Percentiles rank a stretch among this genome's conserved stretches.
phyloP scores from a whole-genome alignment of 2,888 invertebrate genomes.

The Hymenopus coronatus region DNA sequence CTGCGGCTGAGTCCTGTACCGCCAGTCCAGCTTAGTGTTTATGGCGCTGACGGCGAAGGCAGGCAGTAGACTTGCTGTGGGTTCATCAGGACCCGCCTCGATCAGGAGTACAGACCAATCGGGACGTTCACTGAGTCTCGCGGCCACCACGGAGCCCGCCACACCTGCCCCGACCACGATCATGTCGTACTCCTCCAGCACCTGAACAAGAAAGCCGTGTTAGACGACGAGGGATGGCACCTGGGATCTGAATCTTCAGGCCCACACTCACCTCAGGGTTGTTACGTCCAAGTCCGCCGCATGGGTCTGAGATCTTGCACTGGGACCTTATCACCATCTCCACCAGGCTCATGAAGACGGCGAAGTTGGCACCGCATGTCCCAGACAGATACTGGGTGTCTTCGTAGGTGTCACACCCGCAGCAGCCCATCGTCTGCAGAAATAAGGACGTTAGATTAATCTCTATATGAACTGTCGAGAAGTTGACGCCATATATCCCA shows the following conservation, averaged over 20 bases:
- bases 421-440: neutral
- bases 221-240: neutral
- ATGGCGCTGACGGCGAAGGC: slow-evolving; percentile 41
- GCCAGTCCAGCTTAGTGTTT: slow-evolving; percentile 46
- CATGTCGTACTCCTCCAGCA: slow-evolving; percentile 16
- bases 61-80: slow-evolving; percentile 41
- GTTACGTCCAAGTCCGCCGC: slow-evolving; percentile 35
- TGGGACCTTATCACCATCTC: slow-evolving; percentile 38
- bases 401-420: slow-evolving; percentile 32
- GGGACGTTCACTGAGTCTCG: slow-evolving; percentile 67
- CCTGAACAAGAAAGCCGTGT: neutral
- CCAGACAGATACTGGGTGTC: slow-evolving; percentile 38
- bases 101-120: slow-evolving; percentile 69
- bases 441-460: too few relatives aligned
- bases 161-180: slow-evolving; percentile 26
- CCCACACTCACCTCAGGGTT: neutral
- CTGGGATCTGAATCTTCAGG: neutral
- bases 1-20: slow-evolving; percentile 48
- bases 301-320: slow-evolving; percentile 40
- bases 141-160: slow-evolving; percentile 21
- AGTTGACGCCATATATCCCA: too few relatives aligned
- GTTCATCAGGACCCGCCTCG: slow-evolving; percentile 65
- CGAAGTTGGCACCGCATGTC: slow-evolving; percentile 37
- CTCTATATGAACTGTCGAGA: too few relatives aligned
- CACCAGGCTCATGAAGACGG: slow-evolving; percentile 40